Conservation (phyloP, 2,113 vertebrate species). For the Scolopax mira region DNA sequence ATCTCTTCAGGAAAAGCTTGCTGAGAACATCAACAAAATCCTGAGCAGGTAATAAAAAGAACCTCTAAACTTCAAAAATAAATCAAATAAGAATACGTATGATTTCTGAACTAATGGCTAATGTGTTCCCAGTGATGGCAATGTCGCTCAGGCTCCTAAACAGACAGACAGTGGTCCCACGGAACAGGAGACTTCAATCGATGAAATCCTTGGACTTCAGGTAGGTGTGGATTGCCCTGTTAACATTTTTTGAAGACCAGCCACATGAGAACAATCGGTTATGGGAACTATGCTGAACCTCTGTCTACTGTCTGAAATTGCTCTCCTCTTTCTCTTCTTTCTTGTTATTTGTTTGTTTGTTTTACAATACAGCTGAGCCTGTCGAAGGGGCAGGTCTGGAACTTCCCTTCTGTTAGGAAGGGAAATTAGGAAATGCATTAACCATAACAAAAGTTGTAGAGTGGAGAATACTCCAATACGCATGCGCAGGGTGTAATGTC, state of each 20-base stretch:
- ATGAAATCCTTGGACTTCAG: conserved; percentile 96
- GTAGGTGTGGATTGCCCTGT: conserved; percentile 64
- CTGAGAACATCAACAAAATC: conserved; percentile 99
- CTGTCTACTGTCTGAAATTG: neutral
- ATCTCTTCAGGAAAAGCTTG: conserved; percentile 95
- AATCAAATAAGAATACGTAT: no score
- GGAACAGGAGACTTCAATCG: conserved; percentile 92
- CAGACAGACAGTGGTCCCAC: conserved; percentile 76
- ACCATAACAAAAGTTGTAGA: no score
- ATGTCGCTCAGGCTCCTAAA: conserved; percentile 80
- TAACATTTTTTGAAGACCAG: neutral
- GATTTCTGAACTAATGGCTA: conserved; percentile 15
- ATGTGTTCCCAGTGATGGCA: conserved; percentile 80
- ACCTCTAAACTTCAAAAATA: no score
- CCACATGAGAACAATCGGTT: neutral
- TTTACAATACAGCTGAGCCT: neutral
- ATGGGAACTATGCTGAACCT: neutral
- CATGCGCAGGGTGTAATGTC: neutral
- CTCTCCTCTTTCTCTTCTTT: neutral
- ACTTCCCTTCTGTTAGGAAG: no score
- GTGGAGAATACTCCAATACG: neutral
- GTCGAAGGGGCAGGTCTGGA: fast-evolving
- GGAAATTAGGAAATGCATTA: no score
- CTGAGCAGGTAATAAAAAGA: conserved; percentile 84
- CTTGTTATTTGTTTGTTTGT: neutral